Evolutionary conservation across 2,797 vertebrate genomes (phyloP).

Genomic region (Myotis findleyi): DNA sequence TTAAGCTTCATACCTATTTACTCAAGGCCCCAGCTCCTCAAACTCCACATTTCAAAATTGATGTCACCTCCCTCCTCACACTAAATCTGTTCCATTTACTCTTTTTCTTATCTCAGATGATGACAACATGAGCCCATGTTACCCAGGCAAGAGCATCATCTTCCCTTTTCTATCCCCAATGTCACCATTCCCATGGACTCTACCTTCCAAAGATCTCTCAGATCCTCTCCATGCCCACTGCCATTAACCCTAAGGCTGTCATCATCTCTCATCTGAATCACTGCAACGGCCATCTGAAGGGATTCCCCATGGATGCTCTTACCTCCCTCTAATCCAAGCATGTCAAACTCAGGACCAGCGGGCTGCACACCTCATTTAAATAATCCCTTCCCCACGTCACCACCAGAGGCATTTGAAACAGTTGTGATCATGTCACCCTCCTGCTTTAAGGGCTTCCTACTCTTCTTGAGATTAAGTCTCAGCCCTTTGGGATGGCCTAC

Average conservation of each 20-base stretch:
- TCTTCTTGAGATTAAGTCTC: not conserved
- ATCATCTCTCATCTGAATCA: not conserved
- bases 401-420: not conserved
- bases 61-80: not conserved
- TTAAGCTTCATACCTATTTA: not conserved
- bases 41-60: not conserved
- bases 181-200: not conserved
- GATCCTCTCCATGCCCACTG: not conserved
- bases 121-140: not conserved
- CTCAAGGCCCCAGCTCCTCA: not conserved
- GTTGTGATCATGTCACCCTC: not conserved
- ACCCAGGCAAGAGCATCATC: not conserved
- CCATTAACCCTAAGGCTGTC: not conserved
- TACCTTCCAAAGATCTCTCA: not conserved
- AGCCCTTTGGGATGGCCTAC: not conserved
- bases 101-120: not conserved
- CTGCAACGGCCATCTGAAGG: too few species aligned
- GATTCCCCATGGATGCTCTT: not conserved
- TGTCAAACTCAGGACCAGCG: too few species aligned
- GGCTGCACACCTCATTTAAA: too few species aligned
- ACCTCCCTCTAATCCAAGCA: not conserved
- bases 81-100: not conserved
- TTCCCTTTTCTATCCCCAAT: not conserved
- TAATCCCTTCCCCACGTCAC: not conserved
- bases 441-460: not conserved